Base-by-base conservation (phyloP, 2,113 vertebrate genomes). In the Saimiri boliviensis region DNA sequence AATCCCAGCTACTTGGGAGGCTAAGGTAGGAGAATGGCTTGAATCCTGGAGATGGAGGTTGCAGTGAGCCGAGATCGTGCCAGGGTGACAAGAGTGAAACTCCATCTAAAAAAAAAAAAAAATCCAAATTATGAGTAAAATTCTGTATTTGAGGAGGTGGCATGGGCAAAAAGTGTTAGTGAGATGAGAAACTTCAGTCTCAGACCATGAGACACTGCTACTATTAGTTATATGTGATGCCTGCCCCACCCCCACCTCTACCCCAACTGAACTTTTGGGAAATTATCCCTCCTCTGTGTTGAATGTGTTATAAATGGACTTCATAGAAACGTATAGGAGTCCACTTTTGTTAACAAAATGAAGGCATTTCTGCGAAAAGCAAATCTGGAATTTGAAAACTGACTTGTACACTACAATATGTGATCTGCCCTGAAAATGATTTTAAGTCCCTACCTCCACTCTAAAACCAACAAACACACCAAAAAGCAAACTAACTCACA, bases 371-470 rank as follows among this genome's bases (percentile, higher is more conserved):
- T 97, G 30, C 66, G 60, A 97, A 71, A 56, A 60, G 56, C 37
- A 91, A 87, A 94, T 73, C n/a, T 92, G 37, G 40, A 89, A 83
- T 96, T 96, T 83, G 79, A 97, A 96, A 91, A 91, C 77, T 92
- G 40, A 84, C 87, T 89, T 88, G 49, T 93, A 45, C 63, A 54
- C 42, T 95, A 87, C 2, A 85, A 71, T 86, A 74, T 91, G 60
- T 30, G 79, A 6, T 92, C 40, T 23, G 16, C 52, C 52, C 70
- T 76, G 58, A 32, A 89, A 94, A 45, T 92, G 87, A 80, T 96
- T 95, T 96, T 91, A 92, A 87, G 23, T 77, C 84, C 94, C 79
- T 96, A 80, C 83, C 76, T 95, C 63, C 6, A 47, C 60, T 93
- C 73, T 68, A 19, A 96, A 87, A 80, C 80, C 58, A 89, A 45